Conservation (phyloP, 2,113 vertebrate species). For the Sprattus sprattus region DNA sequence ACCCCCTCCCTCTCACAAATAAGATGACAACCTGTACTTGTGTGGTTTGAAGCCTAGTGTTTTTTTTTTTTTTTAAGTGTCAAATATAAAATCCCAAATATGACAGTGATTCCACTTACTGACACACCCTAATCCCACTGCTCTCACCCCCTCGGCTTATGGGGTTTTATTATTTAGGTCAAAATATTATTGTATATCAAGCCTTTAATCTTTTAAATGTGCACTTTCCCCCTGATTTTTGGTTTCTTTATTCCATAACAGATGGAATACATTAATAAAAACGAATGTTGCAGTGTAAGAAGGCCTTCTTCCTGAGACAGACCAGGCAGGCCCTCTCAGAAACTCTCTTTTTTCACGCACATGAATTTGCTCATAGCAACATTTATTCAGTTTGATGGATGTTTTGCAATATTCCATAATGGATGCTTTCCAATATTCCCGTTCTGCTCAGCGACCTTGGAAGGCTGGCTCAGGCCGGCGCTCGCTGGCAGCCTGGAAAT, state of each 20-base stretch:
- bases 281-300: not conserved
- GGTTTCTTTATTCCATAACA: conserved; percentile 29
- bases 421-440: conserved; percentile 20
- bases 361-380: not conserved
- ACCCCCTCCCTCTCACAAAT: not conserved
- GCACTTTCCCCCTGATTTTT: conserved; percentile 20
- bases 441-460: not conserved
- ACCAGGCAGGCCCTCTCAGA: not conserved
- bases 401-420: conserved; percentile 19
- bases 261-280: conserved; percentile 34
- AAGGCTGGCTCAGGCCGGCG: not conserved
- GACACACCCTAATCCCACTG: conserved; percentile 32
- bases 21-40: not conserved
- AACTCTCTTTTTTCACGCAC: not conserved
- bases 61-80: not conserved
- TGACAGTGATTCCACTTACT: conserved; percentile 35
- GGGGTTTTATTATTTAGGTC: conserved; percentile 28
- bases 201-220: conserved; percentile 28
- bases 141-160: conserved; percentile 26
- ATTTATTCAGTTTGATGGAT: not conserved
- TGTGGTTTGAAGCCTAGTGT: not conserved
- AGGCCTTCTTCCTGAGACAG: not conserved
- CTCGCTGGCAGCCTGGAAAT: conserved; percentile 15
- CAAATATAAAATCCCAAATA: conserved; percentile 17
- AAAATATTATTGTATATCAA: conserved; percentile 37